Evolutionary conservation across 2,888 invertebrate genomes (phyloP).

Genomic region (Lacanobia wlatinum): DNA sequence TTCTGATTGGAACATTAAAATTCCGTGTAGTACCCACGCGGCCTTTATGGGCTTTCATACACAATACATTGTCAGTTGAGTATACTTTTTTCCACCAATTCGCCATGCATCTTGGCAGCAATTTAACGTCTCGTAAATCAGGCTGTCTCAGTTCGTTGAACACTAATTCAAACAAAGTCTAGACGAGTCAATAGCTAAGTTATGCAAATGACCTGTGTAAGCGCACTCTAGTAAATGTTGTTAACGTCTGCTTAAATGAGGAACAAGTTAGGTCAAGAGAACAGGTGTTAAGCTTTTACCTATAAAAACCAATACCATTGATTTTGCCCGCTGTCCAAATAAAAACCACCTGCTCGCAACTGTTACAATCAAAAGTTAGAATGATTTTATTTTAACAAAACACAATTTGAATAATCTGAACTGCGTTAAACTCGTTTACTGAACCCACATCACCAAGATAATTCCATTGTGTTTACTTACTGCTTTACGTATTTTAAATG

Average conservation of each 20-base stretch:
- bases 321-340: slow-evolving; percentile 14
- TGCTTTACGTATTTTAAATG: too few species aligned
- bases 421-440: neutral
- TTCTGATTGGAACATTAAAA: neutral
- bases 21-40: neutral
- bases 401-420: neutral
- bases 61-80: slow-evolving; percentile 35
- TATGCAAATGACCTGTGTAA: slow-evolving; percentile 79
- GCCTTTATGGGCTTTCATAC: neutral
- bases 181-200: slow-evolving; percentile 83
- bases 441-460: slow-evolving; percentile 1
- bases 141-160: slow-evolving; percentile 77
- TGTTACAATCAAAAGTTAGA: slow-evolving; percentile 5
- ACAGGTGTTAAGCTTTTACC: slow-evolving; percentile 39
- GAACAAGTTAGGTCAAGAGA: slow-evolving; percentile 61
- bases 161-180: slow-evolving; percentile 81
- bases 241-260: slow-evolving; percentile 53
- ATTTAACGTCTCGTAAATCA: slow-evolving; percentile 72
- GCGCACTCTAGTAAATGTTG: slow-evolving; percentile 72
- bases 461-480: slow-evolving; percentile 1
- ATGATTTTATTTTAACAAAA: neutral
- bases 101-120: slow-evolving; percentile 58
- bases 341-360: slow-evolving; percentile 6
- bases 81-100: slow-evolving; percentile 48
- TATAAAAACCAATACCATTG: neutral